Conservation (phyloP, 2,113 vertebrate species). For the Neoarius graeffei region DNA sequence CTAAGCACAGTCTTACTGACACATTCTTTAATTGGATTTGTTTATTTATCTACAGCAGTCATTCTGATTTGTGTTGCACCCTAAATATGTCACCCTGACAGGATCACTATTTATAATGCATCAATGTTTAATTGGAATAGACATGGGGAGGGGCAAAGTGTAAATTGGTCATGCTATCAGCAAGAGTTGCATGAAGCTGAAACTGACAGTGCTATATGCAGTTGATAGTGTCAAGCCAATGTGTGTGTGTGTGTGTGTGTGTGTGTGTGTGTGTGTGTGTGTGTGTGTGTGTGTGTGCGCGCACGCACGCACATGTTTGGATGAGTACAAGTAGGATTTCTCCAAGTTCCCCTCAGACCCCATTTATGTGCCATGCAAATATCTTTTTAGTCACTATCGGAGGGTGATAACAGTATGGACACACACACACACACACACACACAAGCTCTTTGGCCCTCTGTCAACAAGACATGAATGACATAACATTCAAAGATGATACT, state of each 20-base stretch:
- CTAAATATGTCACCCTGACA: conserved; percentile 47
- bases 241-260: conserved; percentile 1
- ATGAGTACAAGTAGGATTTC: conserved; percentile 18
- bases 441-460: background rate
- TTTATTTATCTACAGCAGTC: conserved; percentile 52
- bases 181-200: conserved; percentile 5
- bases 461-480: conserved; percentile 28
- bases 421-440: background rate
- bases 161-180: conserved; percentile 14
- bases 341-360: conserved; percentile 22
- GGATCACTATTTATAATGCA: conserved; percentile 32
- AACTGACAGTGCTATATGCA: background rate
- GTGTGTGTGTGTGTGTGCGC: background rate
- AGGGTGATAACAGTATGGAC: background rate
- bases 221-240: background rate
- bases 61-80: conserved; percentile 43
- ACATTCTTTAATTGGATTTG: conserved; percentile 52
- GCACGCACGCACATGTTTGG: background rate
- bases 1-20: conserved; percentile 42
- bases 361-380: conserved; percentile 36
- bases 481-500: conserved; percentile 31
- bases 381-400: conserved; percentile 27
- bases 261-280: background rate
- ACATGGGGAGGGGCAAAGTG: conserved; percentile 17
- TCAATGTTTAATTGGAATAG: conserved; percentile 19